These are phyloP conservation scores for Helicoverpa assulta DNA, from an alignment of 2,888 invertebrate genomes.

Conservation along the genomic window DNA sequence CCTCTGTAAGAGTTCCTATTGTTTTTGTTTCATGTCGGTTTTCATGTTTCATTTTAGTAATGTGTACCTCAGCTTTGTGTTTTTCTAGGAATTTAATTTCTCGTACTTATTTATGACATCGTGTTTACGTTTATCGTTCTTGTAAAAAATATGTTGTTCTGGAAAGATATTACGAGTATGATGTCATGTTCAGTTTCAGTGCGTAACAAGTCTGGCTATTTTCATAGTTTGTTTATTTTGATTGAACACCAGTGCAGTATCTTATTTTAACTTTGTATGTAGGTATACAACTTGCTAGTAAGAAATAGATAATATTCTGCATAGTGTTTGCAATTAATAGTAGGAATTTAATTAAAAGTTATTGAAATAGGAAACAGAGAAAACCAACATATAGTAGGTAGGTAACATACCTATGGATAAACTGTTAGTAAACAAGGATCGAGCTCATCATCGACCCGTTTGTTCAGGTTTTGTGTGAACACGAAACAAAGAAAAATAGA, in stretches of 20 bases:
- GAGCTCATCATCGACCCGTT: conserved; percentile 82
- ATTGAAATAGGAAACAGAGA: conserved; percentile 29
- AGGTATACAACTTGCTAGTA: conserved; percentile 4
- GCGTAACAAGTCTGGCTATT: conserved; percentile 50
- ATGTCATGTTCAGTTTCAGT: conserved; percentile 53
- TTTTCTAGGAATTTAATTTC: conserved; percentile 10
- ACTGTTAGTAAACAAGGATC: conserved; percentile 79
- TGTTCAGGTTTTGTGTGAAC: conserved; percentile 67
- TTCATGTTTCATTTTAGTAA: conserved; percentile 10
- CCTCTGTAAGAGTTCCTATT: not conserved
- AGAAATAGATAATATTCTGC: too few relatives aligned
- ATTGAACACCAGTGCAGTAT: conserved; percentile 35
- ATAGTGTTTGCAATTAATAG: not conserved
- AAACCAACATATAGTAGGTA: conserved; percentile 57
- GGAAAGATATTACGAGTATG: conserved; percentile 36
- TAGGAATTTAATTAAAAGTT: conserved; percentile 5
- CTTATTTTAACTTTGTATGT: conserved; percentile 15
- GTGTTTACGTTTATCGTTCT: conserved; percentile 2
- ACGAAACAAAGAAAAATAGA: conserved; percentile 80
- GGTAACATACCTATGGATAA: conserved; percentile 54
- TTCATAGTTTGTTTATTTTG: conserved; percentile 62
- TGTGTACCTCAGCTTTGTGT: conserved; percentile 10
- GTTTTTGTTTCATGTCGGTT: not conserved
- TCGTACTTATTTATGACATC: not conserved
- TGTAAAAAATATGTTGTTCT: conserved; percentile 32